These are phyloP conservation scores for Phytoseiulus persimilis DNA, from an alignment of 2,888 invertebrate genomes.

Conservation along the genomic window DNA sequence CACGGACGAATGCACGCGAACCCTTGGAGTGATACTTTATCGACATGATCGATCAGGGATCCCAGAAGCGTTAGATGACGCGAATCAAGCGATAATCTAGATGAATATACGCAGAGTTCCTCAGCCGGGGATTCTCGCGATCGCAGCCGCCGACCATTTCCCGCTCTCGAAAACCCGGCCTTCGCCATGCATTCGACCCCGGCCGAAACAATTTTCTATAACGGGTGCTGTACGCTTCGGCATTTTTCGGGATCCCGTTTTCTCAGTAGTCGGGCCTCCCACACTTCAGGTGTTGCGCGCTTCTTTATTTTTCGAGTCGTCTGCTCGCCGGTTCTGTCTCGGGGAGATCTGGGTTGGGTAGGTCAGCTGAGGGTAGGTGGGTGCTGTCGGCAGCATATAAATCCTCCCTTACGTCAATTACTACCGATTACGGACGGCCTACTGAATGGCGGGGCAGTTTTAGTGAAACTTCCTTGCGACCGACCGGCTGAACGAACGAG, in stretches of 20 bases:
- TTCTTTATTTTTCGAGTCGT: not conserved
- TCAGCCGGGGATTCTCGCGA: too few species aligned
- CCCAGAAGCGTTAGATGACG: too few species aligned
- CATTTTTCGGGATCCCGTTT: not conserved
- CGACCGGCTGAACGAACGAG: not conserved
- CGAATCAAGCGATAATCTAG: too few species aligned
- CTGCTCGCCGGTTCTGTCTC: not conserved
- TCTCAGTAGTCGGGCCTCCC: not conserved
- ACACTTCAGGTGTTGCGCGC: not conserved
- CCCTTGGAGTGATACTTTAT: too few species aligned
- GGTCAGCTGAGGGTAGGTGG: not conserved
- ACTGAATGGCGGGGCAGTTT: not conserved
- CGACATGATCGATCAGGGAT: too few species aligned
- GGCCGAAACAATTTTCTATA: not conserved
- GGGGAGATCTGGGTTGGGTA: not conserved
- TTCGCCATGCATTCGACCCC: too few species aligned
- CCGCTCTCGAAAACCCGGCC: too few species aligned
- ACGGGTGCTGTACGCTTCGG: not conserved
- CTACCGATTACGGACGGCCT: not conserved
- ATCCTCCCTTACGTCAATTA: not conserved
- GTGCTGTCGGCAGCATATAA: not conserved
- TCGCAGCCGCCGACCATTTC: too few species aligned
- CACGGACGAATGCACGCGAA: too few species aligned
- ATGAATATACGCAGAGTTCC: too few species aligned
- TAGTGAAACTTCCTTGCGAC: not conserved